A percentile compares a stretch with the other conserved stretches of the same genome.
These are phyloP conservation scores for Fringilla coelebs DNA, from an alignment of 2,797 vertebrate species.

Conservation along the genomic window DNA sequence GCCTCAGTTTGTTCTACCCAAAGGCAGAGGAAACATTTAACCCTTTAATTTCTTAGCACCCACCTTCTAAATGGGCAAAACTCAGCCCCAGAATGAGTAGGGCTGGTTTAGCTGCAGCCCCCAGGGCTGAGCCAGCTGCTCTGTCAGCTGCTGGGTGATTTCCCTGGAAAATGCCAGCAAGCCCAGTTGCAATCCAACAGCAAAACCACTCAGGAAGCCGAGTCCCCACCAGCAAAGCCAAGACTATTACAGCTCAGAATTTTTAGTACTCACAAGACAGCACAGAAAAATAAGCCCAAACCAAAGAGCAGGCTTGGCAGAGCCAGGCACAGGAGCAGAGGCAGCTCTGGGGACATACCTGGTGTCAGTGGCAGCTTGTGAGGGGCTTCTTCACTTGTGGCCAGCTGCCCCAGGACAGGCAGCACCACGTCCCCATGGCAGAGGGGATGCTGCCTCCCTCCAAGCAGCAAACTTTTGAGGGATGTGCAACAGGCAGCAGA, in stretches of 20 bases:
- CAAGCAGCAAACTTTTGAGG: neutral
- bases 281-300: neutral
- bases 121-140: neutral
- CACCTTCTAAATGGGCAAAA: neutral
- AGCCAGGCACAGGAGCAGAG: neutral
- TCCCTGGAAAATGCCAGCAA: neutral
- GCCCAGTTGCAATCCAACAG: neutral
- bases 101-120: neutral
- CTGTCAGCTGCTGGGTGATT: neutral
- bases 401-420: neutral
- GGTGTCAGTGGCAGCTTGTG: neutral
- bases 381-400: neutral
- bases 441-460: neutral
- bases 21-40: neutral
- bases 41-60: neutral
- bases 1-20: neutral
- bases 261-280: neutral
- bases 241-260: neutral
- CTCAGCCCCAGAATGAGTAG: neutral
- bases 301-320: neutral
- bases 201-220: neutral
- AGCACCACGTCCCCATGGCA: accelerated
- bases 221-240: neutral
- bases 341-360: accelerated
- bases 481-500: neutral